Base-by-base conservation (phyloP, 1,140 invertebrate species). In the Drosophila burlai region DNA sequence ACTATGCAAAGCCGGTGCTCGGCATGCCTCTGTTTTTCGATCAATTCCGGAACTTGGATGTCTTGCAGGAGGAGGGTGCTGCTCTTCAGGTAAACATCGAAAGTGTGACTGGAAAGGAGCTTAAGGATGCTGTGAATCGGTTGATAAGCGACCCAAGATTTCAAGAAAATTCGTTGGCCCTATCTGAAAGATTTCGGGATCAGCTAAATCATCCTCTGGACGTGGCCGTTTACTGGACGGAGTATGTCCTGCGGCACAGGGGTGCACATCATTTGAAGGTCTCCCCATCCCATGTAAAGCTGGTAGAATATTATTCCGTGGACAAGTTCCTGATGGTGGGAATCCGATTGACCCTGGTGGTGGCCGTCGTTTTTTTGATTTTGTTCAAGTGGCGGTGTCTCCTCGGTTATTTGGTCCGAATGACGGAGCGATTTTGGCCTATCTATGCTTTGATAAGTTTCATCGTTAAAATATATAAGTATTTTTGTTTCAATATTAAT, bases 201-300 rank as follows among this genome's bases (percentile, higher is more conserved):
- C 94, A 95, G 47, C 95, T 94, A 2, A 74, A 93, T 13, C 92
- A 92, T 13, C 95, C 96, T 0, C 61, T 96, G 61, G 95, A 97
- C 29, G 94, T 94, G 2, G 95, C 95, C 0, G 93, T 96, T 0
- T 97, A 95, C 93, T 96, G 96, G 95, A 93, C 94, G 0, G 96
- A 97, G 83, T 95, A 96, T 66, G 94, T 96, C 0, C 92, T 95
- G 1, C 93, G 95, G 3, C 95, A 96, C 86, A 93, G 94, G 1
- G 93, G 94, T 45, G 93, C 94, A 0, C 73, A 92, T 1, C 93
- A 94, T 21, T 91, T 96, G 24, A 92, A 93, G 38, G 92, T 93
- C 0, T 60, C 90, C 4, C 92, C 93, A 0, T 74, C 85, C 16
- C 86, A 95, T 34, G 75, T 95, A 3, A 94, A 93, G 59, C 93